Conservation (phyloP, 2,888 invertebrate species). For the Thera britannica region DNA sequence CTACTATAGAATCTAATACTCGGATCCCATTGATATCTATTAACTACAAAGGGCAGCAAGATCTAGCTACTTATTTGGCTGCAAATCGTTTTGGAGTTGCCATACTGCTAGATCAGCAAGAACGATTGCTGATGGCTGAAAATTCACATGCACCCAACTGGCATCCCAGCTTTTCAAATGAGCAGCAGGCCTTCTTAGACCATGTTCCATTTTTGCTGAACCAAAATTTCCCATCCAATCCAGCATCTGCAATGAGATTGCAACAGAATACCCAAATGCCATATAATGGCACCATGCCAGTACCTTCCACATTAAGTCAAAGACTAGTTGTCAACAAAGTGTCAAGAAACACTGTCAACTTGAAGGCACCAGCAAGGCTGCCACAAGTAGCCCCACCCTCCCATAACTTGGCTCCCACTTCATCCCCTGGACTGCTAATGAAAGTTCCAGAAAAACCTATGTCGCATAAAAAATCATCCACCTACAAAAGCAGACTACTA, state of each 20-base stretch:
- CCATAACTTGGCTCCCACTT: constrained; percentile 1
- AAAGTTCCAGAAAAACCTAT: constrained; percentile 49
- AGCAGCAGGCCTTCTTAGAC: constrained; percentile 62
- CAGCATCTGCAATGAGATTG: constrained; percentile 74
- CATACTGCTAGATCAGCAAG: constrained; percentile 77
- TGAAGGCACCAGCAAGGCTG: constrained; percentile 67
- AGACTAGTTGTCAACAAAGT: constrained; percentile 66
- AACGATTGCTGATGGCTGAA: constrained; percentile 59
- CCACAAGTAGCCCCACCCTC: constrained; percentile 57
- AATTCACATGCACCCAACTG: constrained; percentile 57
- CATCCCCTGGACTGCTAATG: constrained; percentile 22
- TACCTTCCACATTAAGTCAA: constrained; percentile 66
- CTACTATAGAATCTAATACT: constrained; percentile 67
- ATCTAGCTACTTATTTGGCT: constrained; percentile 77
- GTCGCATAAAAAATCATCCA: constrained; percentile 74
- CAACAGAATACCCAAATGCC: constrained; percentile 67
- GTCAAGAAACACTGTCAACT: constrained; percentile 66
- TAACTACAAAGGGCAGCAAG: constrained; percentile 75
- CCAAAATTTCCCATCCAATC: constrained; percentile 75
- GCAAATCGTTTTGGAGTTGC: constrained; percentile 74
- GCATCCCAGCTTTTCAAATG: constrained; percentile 60
- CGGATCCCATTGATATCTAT: constrained; percentile 76
- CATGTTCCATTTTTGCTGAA: constrained; percentile 75
- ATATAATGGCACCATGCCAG: constrained; percentile 64
- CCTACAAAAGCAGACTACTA: constrained; percentile 81